Base-by-base conservation (phyloP, 2,797 vertebrate genomes). In the Siniperca scherzeri region DNA sequence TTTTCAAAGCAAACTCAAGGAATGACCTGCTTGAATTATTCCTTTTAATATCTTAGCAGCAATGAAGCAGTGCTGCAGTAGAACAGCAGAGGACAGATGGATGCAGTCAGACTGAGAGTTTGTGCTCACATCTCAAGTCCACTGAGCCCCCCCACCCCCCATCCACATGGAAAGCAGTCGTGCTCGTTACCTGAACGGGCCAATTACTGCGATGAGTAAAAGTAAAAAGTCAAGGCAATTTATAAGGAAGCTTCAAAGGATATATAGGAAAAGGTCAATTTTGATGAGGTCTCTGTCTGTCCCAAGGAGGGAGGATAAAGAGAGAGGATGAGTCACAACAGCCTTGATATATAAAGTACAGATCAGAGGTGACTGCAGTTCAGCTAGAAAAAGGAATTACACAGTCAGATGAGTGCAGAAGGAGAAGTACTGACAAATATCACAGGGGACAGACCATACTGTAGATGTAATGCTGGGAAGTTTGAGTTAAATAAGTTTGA, bases 141-240 rank as follows among this genome's bases (percentile, higher is more conserved):
- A 3, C 68, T 4, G 12, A 86, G 52, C 38, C 42, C 21, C 38
- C 5, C 42, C 36, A 9, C 10, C 5, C 21, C 56, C 25, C 65
- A 38, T 72, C 53, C 59, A 53, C 78, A 61, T 8, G 17, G 61
- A 89, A 44, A 72, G 76, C 83, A 44, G 69, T 19, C 61, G 0
- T 55, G 76, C 91, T 91, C 68, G 70, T 92, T 93, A 91, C 93
- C 88, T 87, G 88, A 91, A 88, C 68, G 12, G 66, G 82, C 84
- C 91, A 91, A 93, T 93, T 91, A 93, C 80, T 0, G 36, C 71
- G 25, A 92, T 87, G 84, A 87, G 85, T 87, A 88, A 89, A 87
- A 91, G 85, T 72, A 90, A 92, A 93, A 93, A 93, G 93, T 91
- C 92, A 91, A 84, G 70, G 83, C 91, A 91, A 93, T 94, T 93